Evolutionary conservation across 2,888 invertebrate genomes (phyloP).

Genomic region (Trachelus iudaicus): DNA sequence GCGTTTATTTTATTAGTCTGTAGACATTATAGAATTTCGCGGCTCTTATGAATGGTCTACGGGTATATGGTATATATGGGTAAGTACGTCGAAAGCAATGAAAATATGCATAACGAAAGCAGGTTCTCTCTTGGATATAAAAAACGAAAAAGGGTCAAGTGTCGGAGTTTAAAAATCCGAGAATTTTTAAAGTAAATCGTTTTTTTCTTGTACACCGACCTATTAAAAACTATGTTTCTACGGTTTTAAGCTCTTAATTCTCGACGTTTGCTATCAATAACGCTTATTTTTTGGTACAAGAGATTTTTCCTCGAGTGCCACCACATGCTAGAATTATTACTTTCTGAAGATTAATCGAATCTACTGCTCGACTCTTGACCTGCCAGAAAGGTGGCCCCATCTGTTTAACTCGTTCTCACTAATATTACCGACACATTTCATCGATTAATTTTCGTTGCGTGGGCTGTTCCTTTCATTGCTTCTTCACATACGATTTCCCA

Average conservation of each 20-base stretch:
- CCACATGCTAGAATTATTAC: slow-evolving; percentile 38
- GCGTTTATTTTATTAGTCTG: neutral
- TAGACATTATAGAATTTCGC: neutral
- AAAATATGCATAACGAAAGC: neutral
- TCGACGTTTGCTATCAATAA: neutral
- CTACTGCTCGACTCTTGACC: slow-evolving; percentile 22
- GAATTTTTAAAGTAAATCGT: neutral
- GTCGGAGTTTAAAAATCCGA: neutral
- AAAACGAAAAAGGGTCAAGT: neutral
- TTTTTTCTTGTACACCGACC: neutral
- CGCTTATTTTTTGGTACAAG: neutral
- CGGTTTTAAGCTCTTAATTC: neutral
- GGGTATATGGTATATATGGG: neutral
- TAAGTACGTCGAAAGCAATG: neutral
- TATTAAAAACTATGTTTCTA: neutral
- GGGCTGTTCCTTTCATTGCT: neutral
- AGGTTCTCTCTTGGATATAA: neutral
- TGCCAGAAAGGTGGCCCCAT: slow-evolving; percentile 27
- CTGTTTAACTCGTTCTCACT: slow-evolving; percentile 35
- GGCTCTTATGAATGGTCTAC: neutral
- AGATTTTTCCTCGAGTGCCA: slow-evolving; percentile 12
- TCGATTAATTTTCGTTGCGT: slow-evolving; percentile 33
- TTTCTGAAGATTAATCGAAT: slow-evolving; percentile 36
- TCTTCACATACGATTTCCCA: neutral
- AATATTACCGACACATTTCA: slow-evolving; percentile 36